phyloP scores from a whole-genome alignment of 1,140 invertebrate genomes.

The Drosophila seguyi region DNA sequence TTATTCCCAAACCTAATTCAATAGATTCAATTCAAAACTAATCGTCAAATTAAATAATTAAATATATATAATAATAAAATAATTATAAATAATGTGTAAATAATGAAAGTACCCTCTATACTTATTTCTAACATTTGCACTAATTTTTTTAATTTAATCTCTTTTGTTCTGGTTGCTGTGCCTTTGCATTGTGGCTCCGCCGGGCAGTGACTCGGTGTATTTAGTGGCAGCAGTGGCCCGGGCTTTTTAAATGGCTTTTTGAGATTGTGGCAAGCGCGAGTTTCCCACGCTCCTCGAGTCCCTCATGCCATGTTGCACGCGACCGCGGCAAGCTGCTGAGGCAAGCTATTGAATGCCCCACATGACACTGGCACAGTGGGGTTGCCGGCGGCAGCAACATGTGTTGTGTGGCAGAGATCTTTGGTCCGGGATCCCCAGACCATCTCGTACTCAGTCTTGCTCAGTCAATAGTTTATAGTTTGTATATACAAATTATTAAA shows the following conservation, averaged over 20 bases:
- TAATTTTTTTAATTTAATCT: background rate
- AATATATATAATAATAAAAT: too few relatives aligned
- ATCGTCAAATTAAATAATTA: too few relatives aligned
- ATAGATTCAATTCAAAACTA: background rate
- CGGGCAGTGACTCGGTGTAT: background rate
- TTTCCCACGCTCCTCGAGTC: conserved; percentile 72
- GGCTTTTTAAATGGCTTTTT: conserved; percentile 52
- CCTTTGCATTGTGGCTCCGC: background rate
- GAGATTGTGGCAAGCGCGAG: conserved; percentile 66
- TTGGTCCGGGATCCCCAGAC: conserved; percentile 7
- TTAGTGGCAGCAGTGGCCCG: background rate
- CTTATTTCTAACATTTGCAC: background rate
- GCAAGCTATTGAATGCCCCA: conserved; percentile 33
- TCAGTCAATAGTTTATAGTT: too few relatives aligned
- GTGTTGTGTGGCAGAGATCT: conserved; percentile 37
- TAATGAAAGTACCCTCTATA: rapidly evolving
- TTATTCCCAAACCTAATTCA: too few relatives aligned
- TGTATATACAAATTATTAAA: background rate
- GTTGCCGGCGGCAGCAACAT: conserved; percentile 15
- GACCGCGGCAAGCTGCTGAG: conserved; percentile 33
- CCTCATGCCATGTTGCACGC: conserved; percentile 55
- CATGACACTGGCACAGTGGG: conserved; percentile 11
- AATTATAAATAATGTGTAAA: background rate
- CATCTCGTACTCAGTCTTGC: conserved; percentile 5
- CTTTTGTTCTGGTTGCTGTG: background rate